Percentiles rank a stretch among this genome's conserved stretches.
phyloP scores from a whole-genome alignment of 2,797 vertebrate species.

The Clamator glandarius region DNA sequence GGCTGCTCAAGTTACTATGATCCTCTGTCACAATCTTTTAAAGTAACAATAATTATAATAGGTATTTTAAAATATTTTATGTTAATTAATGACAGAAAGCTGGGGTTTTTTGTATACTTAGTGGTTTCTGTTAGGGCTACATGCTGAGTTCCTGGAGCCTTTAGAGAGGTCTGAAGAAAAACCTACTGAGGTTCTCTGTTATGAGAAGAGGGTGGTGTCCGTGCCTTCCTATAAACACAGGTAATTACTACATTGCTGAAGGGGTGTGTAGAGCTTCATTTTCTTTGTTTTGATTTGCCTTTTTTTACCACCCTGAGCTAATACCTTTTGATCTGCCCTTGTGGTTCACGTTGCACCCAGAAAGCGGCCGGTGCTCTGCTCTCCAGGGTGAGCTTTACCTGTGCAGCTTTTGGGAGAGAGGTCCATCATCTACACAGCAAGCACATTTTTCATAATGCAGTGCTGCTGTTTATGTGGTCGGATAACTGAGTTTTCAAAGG shows the following conservation, averaged over 20 bases:
- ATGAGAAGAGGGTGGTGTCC: not conserved
- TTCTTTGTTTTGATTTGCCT: conserved; percentile 7
- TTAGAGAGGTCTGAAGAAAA: not conserved
- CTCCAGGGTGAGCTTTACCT: not conserved
- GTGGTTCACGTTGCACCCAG: not conserved
- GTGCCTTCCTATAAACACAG: not conserved
- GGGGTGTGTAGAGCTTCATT: not conserved
- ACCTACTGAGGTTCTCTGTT: not conserved
- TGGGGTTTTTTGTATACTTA: not conserved
- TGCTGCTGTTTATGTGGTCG: not conserved
- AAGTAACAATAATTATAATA: not conserved
- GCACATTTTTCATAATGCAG: not conserved
- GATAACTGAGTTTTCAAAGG: not conserved
- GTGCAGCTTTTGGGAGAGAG: not conserved
- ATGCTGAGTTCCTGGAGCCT: not conserved
- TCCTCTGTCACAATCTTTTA: not conserved
- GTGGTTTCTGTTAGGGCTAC: not conserved
- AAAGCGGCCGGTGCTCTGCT: not conserved
- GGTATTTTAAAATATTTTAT: not conserved
- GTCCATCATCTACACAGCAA: not conserved
- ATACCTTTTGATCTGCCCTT: conserved; percentile 22
- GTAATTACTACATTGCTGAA: not conserved
- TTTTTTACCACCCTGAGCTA: conserved; percentile 7
- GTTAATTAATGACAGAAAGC: not conserved
- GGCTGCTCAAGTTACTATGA: not conserved